These are phyloP conservation scores for Thamnophis sirtalis DNA, from an alignment of 2,113 vertebrate species.

Conservation along the genomic window DNA sequence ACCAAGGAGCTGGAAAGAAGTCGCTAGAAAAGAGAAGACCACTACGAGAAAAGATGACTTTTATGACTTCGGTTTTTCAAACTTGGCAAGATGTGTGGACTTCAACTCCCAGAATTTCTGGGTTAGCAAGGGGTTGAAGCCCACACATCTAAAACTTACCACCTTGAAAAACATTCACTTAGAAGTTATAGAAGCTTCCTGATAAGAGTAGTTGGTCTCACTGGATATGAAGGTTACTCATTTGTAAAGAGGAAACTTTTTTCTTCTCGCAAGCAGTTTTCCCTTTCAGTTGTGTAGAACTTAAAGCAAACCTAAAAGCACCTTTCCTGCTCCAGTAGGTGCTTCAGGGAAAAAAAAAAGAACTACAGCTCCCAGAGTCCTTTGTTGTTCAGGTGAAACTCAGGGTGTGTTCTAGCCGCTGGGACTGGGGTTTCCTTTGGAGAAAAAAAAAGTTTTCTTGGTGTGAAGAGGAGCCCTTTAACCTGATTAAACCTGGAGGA, in stretches of 20 bases:
- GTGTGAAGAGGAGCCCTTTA: background rate
- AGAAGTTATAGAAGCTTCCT: background rate
- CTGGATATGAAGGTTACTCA: background rate
- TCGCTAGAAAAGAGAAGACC: background rate
- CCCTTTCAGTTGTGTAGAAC: background rate
- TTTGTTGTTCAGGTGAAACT: background rate
- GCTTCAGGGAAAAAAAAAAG: background rate
- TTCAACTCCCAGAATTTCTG: background rate
- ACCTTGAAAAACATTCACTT: background rate
- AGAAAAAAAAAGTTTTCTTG: background rate
- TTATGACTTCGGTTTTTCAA: background rate
- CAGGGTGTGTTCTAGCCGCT: background rate
- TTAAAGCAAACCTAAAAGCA: background rate
- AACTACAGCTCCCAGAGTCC: slow-evolving; percentile 28
- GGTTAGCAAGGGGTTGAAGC: background rate
- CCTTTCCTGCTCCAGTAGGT: background rate
- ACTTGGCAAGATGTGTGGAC: background rate
- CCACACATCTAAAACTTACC: background rate
- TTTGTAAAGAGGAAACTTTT: background rate
- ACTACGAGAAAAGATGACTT: background rate
- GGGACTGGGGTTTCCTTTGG: background rate
- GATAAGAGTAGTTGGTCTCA: background rate
- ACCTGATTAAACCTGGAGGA: background rate
- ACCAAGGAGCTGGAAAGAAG: background rate
- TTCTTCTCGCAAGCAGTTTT: background rate